Base-by-base conservation (phyloP, 2,113 vertebrate genomes). In the Muntiacus reevesi region DNA sequence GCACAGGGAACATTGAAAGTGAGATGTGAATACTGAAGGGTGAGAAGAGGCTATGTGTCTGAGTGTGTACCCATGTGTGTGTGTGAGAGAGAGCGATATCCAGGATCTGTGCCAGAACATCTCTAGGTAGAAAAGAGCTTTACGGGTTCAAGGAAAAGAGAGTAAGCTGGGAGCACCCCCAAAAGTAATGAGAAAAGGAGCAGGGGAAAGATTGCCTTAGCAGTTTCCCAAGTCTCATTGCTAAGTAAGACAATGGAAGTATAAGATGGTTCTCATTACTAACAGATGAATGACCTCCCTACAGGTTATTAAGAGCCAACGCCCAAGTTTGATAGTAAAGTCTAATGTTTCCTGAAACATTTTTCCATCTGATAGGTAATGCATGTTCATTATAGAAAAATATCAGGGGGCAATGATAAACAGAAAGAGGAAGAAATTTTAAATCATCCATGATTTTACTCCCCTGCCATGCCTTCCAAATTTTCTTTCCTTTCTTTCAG, bases 371-470 rank as follows among this genome's bases (percentile, higher is more conserved):
- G 28, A 89, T 27, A 21, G 87, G 40, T 45, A 86, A 91, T 62
- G 14, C 23, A 60, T 59, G 30, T 25, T 91, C 36, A 64, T 87
- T 85, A 89, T 19, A 81, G 36, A 81, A 88, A 89, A 86, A 62
- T 7, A 81, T n/a, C 74, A 87, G 94, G 90, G 81, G 64, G 19
- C 57, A 79, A 71, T 54, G 84, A 79, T 62, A 17, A 87, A 55
- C 36, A 87, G 91, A 62, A 94, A 54, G 45, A 62, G n/a, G 81
- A 64, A 64, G 55, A 92, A 64, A 92, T 62, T 16, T 79, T 45
- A 83, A 79, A 94, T 76, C 74, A 92, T 59, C 55, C 43, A 45
- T n/a, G 36, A 55, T 91, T 95, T 90, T 97, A 87, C 30, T 95
- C 36, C 30, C 52, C 19, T 45, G 55, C 60, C 76, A 95, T 96